These are phyloP conservation scores for Battus philenor DNA, from an alignment of 1,140 invertebrate species.

Conservation along the genomic window DNA sequence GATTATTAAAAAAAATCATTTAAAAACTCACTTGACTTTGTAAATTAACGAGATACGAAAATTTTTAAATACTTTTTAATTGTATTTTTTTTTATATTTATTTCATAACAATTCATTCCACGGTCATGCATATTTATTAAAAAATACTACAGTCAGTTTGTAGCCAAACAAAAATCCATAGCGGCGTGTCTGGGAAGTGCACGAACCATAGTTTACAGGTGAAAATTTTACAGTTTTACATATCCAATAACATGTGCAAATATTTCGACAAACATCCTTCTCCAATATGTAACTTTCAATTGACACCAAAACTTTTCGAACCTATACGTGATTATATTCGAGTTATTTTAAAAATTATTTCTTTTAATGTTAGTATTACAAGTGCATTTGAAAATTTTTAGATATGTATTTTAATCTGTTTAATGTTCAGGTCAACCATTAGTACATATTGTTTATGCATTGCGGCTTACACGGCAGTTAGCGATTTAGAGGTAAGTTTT, in stretches of 20 bases:
- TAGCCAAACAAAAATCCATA: constrained; percentile 44
- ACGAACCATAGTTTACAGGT: constrained; percentile 60
- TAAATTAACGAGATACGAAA: too few species aligned
- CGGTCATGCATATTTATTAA: constrained; percentile 48
- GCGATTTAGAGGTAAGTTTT: too few species aligned
- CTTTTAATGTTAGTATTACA: constrained; percentile 1
- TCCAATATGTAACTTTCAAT: constrained; percentile 26
- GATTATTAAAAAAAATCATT: too few species aligned
- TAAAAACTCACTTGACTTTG: too few species aligned
- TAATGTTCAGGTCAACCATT: constrained; percentile 44
- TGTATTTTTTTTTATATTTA: background rate
- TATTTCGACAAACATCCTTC: constrained; percentile 15
- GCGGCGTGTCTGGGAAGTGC: constrained; percentile 52
- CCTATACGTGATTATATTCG: constrained; percentile 18
- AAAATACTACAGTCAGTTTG: constrained; percentile 33
- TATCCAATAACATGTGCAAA: constrained; percentile 8
- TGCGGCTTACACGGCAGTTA: constrained; percentile 66
- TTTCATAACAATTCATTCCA: constrained; percentile 21
- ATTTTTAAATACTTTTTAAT: too few species aligned
- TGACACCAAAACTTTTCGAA: constrained; percentile 17
- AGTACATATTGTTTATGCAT: constrained; percentile 61
- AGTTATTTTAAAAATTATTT: constrained; percentile 12
- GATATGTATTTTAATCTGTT: constrained; percentile 16
- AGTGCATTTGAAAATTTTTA: constrained; percentile 2
- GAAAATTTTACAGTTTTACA: constrained; percentile 18